A percentile compares a stretch with the other conserved stretches of the same genome.
These are phyloP conservation scores for Lamellibrachia luymesi DNA, from an alignment of 1,140 invertebrate species.

Conservation along the genomic window DNA sequence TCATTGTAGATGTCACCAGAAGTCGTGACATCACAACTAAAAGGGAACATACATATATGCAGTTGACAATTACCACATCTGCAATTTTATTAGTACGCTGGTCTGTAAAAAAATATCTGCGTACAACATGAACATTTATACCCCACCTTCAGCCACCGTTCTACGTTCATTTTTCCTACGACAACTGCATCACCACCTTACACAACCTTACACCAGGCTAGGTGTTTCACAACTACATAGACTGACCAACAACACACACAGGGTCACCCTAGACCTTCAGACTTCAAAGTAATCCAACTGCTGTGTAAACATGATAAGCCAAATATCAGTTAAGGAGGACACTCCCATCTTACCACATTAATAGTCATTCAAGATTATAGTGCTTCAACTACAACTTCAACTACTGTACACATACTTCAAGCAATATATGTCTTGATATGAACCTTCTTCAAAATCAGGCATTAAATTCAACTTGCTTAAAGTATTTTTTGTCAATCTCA, in stretches of 20 bases:
- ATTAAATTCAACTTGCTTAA: background rate
- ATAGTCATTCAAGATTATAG: background rate
- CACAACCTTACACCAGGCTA: background rate
- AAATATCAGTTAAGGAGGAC: background rate
- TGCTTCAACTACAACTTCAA: background rate
- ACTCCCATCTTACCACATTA: background rate
- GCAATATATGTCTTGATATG: background rate
- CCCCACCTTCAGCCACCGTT: background rate
- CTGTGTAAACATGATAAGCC: background rate
- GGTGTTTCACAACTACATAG: background rate
- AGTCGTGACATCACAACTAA: background rate
- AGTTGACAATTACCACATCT: background rate
- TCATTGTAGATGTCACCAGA: background rate
- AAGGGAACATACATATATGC: background rate
- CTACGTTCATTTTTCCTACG: background rate
- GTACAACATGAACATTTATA: background rate
- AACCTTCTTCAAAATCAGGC: background rate
- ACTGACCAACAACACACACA: background rate
- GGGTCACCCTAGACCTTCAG: background rate
- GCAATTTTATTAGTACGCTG: background rate
- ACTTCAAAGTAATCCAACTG: background rate
- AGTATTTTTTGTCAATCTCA: background rate
- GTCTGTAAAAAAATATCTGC: background rate
- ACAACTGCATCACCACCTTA: background rate
- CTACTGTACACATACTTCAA: background rate